These are phyloP conservation scores for Amblyornis subalaris DNA, from an alignment of 2,113 vertebrate species.

Conservation along the genomic window DNA sequence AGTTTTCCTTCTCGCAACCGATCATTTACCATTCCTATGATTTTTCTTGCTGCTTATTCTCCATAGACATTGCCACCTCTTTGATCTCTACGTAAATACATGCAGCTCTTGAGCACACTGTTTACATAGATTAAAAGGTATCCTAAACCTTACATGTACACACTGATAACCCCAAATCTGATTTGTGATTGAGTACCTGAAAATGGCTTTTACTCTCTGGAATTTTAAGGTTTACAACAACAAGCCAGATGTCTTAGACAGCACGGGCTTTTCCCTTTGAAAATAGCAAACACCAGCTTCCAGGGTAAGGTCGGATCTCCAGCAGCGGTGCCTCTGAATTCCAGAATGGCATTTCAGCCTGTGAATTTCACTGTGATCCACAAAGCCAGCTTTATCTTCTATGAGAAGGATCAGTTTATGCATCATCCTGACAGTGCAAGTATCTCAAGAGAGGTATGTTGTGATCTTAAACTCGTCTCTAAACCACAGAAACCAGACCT, in stretches of 20 bases:
- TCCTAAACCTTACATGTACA: slow-evolving; percentile 61
- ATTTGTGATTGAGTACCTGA: slow-evolving; percentile 66
- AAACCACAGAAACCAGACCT: not conserved
- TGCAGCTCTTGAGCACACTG: slow-evolving; percentile 43
- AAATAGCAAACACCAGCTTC: not conserved
- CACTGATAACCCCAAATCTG: slow-evolving; percentile 66
- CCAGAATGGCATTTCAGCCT: slow-evolving; percentile 33
- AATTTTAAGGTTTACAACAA: slow-evolving; percentile 65
- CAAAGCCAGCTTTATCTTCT: slow-evolving; percentile 19
- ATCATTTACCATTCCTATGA: slow-evolving; percentile 46
- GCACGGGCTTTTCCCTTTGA: slow-evolving; percentile 7
- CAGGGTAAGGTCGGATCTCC: not conserved
- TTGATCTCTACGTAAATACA: slow-evolving; percentile 45
- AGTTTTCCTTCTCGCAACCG: slow-evolving; percentile 66
- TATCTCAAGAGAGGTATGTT: not conserved
- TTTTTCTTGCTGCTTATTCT: slow-evolving; percentile 51
- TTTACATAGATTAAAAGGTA: slow-evolving; percentile 68
- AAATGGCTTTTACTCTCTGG: slow-evolving; percentile 65
- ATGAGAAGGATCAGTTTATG: slow-evolving; percentile 40
- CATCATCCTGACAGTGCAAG: slow-evolving; percentile 37
- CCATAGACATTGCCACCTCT: not conserved
- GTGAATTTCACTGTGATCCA: slow-evolving; percentile 51
- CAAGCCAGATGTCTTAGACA: slow-evolving; percentile 38
- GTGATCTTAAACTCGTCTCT: not conserved
- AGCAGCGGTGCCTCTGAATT: not conserved